Conservation (phyloP, 2,797 vertebrate species). For the Lacerta viridis region DNA sequence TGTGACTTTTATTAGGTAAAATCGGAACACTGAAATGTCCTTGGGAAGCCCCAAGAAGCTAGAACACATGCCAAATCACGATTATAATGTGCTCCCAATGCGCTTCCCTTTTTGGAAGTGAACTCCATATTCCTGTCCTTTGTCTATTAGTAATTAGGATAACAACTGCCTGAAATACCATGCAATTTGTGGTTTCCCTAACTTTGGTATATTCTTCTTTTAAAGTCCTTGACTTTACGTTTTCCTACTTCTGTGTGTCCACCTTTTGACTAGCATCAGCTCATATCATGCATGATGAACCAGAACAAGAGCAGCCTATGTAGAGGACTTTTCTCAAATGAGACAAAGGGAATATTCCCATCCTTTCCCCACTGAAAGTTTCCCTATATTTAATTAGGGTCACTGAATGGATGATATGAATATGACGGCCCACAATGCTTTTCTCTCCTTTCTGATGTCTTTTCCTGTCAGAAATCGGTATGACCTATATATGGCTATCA, state of each 20-base stretch:
- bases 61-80: background rate
- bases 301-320: background rate
- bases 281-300: background rate
- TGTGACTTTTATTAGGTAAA: background rate
- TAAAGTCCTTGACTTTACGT: background rate
- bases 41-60: background rate
- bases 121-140: background rate
- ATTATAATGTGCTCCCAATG: background rate
- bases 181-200: background rate
- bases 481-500: slow-evolving; percentile 44
- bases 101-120: background rate
- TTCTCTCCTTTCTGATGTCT: background rate
- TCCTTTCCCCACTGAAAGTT: background rate
- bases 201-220: background rate
- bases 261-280: background rate
- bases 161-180: background rate
- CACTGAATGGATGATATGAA: slow-evolving; percentile 2
- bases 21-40: background rate
- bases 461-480: slow-evolving; percentile 51
- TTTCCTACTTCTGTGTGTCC: background rate
- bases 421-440: background rate
- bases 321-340: background rate
- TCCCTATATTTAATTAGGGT: slow-evolving; percentile 26
- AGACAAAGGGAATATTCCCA: background rate
- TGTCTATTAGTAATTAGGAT: background rate